Evolutionary conservation across 2,797 vertebrate species (phyloP).

Genomic region (Rhabdomys pumilio): DNA sequence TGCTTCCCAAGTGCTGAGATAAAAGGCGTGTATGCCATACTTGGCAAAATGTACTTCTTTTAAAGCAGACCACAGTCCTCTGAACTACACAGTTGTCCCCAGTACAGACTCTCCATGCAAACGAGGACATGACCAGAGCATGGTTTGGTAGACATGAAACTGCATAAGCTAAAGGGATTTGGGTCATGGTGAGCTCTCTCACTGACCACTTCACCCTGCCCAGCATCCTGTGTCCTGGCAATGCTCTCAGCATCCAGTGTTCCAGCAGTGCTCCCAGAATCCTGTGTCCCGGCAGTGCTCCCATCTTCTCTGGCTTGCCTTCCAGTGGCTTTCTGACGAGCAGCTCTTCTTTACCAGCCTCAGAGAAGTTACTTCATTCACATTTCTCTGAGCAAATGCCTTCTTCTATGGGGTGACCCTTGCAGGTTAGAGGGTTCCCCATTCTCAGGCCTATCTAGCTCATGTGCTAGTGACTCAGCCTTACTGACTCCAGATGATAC

Average conservation of each 20-base stretch:
- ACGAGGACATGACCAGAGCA: background rate
- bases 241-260: background rate
- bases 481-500: background rate
- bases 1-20: background rate
- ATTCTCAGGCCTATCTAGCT: background rate
- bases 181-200: background rate
- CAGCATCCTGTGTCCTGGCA: background rate
- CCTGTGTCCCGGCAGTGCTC: no score
- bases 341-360: background rate
- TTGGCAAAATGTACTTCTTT: background rate
- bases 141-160: background rate
- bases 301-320: background rate
- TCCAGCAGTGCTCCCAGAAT: background rate
- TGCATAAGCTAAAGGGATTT: background rate
- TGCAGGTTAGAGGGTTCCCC: background rate
- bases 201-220: background rate
- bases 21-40: background rate
- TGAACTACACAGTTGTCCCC: background rate
- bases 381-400: background rate
- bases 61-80: background rate
- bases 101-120: background rate
- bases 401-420: background rate
- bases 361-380: background rate
- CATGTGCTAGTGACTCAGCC: background rate
- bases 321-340: no score